These are phyloP conservation scores for Arbacia lixula DNA, from an alignment of 53 echinoderm and acorn worm species.

Conservation along the genomic window DNA sequence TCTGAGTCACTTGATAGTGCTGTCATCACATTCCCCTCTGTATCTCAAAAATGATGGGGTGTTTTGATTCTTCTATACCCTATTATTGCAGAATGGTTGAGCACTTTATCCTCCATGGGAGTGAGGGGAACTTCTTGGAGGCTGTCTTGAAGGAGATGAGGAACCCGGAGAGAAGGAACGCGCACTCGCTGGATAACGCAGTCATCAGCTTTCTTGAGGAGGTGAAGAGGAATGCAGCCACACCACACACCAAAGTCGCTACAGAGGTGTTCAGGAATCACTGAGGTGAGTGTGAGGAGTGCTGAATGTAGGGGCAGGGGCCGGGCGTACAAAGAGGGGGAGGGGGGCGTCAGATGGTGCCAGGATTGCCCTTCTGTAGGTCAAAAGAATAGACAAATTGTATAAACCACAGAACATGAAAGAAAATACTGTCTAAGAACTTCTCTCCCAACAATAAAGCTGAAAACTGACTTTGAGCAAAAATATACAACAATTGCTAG, in stretches of 20 bases:
- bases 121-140: constrained; percentile 51
- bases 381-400: too few species aligned
- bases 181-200: constrained; percentile 62
- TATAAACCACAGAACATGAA: too few species aligned
- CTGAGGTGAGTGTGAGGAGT: constrained; percentile 56
- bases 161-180: constrained; percentile 39
- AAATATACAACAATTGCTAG: too few species aligned
- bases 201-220: constrained; percentile 61
- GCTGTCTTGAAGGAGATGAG: constrained; percentile 52
- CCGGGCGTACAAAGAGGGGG: too few species aligned
- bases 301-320: neutral
- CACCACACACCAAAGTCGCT: constrained; percentile 56
- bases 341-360: too few species aligned
- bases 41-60: neutral
- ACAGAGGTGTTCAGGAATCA: constrained; percentile 58
- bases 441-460: too few species aligned
- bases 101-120: constrained; percentile 67
- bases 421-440: too few species aligned
- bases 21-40: too few species aligned
- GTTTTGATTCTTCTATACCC: neutral
- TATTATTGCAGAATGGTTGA: constrained; percentile 21
- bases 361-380: too few species aligned
- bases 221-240: constrained; percentile 39
- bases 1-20: too few species aligned
- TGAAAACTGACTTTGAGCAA: too few species aligned